These are phyloP conservation scores for Megaceryle torquata DNA, from an alignment of 2,113 vertebrate genomes.

Conservation along the genomic window DNA sequence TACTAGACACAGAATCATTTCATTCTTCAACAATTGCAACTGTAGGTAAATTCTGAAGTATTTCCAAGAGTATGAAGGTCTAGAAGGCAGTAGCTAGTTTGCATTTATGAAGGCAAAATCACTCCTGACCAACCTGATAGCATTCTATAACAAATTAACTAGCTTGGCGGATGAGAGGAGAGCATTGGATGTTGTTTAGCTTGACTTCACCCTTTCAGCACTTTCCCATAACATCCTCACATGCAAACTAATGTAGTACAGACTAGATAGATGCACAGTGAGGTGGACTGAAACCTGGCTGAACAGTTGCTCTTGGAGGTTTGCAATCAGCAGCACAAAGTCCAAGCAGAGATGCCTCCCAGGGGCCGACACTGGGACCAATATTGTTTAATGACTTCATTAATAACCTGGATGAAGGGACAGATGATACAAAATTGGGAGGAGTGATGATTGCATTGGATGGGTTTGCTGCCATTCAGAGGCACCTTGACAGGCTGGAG, in stretches of 20 bases:
- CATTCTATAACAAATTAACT: background rate
- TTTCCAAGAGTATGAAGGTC: background rate
- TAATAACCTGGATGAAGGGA: background rate
- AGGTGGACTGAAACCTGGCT: background rate
- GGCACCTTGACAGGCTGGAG: background rate
- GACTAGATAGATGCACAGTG: background rate
- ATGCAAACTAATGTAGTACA: background rate
- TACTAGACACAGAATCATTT: background rate
- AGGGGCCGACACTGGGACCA: fast-evolving
- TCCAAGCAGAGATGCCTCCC: background rate
- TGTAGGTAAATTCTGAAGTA: background rate
- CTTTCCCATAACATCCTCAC: background rate
- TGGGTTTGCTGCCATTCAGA: background rate
- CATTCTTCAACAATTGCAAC: background rate
- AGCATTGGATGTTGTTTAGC: background rate
- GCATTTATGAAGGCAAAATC: background rate
- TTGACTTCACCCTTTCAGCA: background rate
- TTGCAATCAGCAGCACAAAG: background rate
- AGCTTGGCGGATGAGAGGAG: background rate
- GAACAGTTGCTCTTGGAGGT: background rate
- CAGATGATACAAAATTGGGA: background rate
- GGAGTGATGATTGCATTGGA: background rate
- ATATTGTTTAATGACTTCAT: background rate
- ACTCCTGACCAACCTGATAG: background rate
- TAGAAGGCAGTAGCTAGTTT: background rate